Evolutionary conservation across 2,113 vertebrate genomes (phyloP).

Genomic region (Zosterops japonicus): DNA sequence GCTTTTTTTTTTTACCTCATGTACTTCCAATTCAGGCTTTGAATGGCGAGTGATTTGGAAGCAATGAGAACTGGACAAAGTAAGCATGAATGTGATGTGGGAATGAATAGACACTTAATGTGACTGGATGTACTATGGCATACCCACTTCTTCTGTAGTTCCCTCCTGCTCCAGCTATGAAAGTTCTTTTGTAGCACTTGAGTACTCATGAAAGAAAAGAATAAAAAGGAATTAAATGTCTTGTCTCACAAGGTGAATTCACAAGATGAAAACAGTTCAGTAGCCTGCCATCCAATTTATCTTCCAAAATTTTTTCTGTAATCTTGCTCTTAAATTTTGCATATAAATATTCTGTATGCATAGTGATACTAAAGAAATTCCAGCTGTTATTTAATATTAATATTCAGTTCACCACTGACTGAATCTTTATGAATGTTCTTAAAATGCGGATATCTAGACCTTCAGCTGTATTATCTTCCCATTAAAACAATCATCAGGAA

Average conservation of each 20-base stretch:
- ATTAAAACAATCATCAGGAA: not conserved
- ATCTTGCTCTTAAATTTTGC: not conserved
- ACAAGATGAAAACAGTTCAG: not conserved
- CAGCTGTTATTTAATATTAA: not conserved
- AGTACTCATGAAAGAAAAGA: not conserved
- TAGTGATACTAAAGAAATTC: not conserved
- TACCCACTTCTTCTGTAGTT: not conserved
- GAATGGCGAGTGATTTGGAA: not conserved
- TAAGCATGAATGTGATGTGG: not conserved
- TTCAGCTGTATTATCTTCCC: not conserved
- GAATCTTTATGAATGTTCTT: not conserved
- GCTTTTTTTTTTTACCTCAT: not conserved
- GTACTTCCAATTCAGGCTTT: not conserved
- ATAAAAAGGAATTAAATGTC: not conserved
- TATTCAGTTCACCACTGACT: not conserved
- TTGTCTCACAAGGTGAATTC: not conserved
- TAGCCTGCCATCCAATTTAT: not conserved
- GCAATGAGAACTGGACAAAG: not conserved
- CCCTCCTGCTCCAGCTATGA: rapidly evolving
- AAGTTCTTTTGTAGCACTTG: not conserved
- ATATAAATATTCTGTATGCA: not conserved
- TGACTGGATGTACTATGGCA: too few relatives aligned
- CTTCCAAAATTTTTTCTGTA: not conserved
- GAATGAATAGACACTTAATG: not conserved
- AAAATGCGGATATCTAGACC: not conserved